Evolutionary conservation across 92 coral and sea anemone species (phyloP).

Genomic region (Phenganax stokvisi): DNA sequence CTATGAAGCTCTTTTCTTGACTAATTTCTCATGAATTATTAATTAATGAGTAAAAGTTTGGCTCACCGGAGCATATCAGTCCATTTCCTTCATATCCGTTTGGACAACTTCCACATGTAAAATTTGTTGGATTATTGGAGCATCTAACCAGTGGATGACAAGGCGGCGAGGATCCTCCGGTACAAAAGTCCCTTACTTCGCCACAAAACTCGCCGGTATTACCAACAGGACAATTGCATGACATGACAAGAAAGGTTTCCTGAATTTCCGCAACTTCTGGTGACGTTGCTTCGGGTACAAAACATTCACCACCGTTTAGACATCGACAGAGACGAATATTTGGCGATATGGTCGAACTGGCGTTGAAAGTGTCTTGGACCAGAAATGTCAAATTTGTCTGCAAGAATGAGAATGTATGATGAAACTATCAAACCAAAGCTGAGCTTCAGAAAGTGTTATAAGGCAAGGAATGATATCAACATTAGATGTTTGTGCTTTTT

Average conservation of each 20-base stretch:
- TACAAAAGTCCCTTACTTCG: constrained; percentile 59
- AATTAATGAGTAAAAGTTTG: not conserved
- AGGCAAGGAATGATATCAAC: not conserved
- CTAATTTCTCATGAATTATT: not conserved
- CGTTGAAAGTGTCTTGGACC: constrained; percentile 57
- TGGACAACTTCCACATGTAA: constrained; percentile 70
- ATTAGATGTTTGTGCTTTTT: not conserved
- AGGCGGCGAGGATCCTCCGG: constrained; percentile 51
- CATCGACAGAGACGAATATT: constrained; percentile 64
- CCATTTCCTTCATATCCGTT: constrained; percentile 63
- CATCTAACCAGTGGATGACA: constrained; percentile 69
- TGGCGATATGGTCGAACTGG: constrained; percentile 55
- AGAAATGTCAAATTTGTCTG: constrained; percentile 56
- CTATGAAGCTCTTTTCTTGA: not conserved
- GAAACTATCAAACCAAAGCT: not conserved
- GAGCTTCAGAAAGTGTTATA: not conserved
- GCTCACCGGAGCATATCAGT: constrained; percentile 54
- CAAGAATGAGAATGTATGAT: not conserved
- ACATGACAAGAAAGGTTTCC: constrained; percentile 55
- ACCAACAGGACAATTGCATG: constrained; percentile 58
- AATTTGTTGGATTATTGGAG: constrained; percentile 53
- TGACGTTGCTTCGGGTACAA: constrained; percentile 41
- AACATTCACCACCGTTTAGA: constrained; percentile 53
- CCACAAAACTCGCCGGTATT: constrained; percentile 65
- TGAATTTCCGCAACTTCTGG: constrained; percentile 5